Percentiles rank a stretch among this genome's conserved stretches.
These are phyloP conservation scores for Empis stercorea DNA, from an alignment of 2,888 invertebrate genomes.

Conservation along the genomic window DNA sequence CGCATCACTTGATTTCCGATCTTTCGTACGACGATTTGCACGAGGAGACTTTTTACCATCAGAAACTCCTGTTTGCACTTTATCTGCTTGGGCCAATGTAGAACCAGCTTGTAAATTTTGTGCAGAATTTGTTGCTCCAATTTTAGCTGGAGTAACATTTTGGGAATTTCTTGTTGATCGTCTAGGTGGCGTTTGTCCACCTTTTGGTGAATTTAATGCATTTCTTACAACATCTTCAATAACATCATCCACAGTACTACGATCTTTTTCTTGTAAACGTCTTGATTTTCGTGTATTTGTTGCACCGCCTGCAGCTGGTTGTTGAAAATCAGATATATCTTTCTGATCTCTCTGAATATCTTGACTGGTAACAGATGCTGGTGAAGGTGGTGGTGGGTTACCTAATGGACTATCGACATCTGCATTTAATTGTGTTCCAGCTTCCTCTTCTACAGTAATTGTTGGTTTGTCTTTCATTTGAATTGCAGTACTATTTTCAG, in stretches of 20 bases:
- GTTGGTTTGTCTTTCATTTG: background rate
- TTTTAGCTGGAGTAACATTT: slow-evolving; percentile 21
- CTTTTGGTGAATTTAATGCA: slow-evolving; percentile 34
- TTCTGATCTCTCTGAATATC: slow-evolving; percentile 20
- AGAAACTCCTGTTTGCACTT: background rate
- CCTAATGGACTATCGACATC: background rate
- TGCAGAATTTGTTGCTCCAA: slow-evolving; percentile 8
- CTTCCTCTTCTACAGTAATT: slow-evolving; percentile 7
- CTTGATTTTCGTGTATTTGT: slow-evolving; percentile 67
- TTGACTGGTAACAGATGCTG: slow-evolving; percentile 8
- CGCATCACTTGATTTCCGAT: slow-evolving; percentile 52
- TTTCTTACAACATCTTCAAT: slow-evolving; percentile 83
- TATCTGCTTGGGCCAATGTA: slow-evolving; percentile 5
- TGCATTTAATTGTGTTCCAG: too few species aligned
- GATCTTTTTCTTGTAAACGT: slow-evolving; percentile 64
- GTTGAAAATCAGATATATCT: slow-evolving; percentile 19
- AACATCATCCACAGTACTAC: slow-evolving; percentile 71
- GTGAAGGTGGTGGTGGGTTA: background rate
- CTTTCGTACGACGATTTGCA: slow-evolving; percentile 46
- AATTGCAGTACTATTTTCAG: slow-evolving; percentile 13
- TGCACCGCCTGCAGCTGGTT: background rate
- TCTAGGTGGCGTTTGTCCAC: slow-evolving; percentile 32
- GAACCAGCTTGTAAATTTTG: background rate
- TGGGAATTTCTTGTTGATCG: slow-evolving; percentile 35
- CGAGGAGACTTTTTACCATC: slow-evolving; percentile 52